Conservation (phyloP, 2,113 vertebrate genomes). For the Elephas maximus region DNA sequence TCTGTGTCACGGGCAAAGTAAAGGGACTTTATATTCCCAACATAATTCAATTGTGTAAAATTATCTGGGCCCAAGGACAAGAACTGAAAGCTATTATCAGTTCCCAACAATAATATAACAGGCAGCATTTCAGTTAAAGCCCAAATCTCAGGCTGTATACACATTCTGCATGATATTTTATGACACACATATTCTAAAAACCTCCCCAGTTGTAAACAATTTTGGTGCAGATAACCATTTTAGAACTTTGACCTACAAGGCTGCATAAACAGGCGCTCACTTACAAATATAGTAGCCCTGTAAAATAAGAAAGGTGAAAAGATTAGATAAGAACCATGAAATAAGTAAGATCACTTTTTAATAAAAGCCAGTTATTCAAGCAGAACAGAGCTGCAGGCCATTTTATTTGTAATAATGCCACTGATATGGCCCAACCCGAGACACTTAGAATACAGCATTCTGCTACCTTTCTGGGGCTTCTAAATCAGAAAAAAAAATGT, state of each 20-base stretch:
- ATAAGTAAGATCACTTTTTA: neutral
- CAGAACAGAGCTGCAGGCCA: neutral
- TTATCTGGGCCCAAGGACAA: neutral
- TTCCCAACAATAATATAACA: neutral
- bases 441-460: neutral
- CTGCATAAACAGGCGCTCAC: neutral
- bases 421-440: neutral
- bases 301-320: neutral
- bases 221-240: neutral
- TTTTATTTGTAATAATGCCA: neutral
- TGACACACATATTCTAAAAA: neutral
- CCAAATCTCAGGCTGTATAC: neutral
- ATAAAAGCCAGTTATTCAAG: neutral
- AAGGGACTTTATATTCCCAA: neutral
- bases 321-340: neutral
- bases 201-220: neutral
- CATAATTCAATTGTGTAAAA: neutral
- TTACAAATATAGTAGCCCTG: neutral
- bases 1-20: neutral
- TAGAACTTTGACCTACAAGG: neutral
- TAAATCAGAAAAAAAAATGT: neutral
- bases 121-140: neutral
- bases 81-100: neutral
- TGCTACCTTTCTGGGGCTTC: neutral
- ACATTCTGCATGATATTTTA: neutral